A percentile compares a stretch with the other conserved stretches of the same genome.
These are phyloP conservation scores for Diarsia rubi DNA, from an alignment of 2,888 invertebrate genomes.

Conservation along the genomic window DNA sequence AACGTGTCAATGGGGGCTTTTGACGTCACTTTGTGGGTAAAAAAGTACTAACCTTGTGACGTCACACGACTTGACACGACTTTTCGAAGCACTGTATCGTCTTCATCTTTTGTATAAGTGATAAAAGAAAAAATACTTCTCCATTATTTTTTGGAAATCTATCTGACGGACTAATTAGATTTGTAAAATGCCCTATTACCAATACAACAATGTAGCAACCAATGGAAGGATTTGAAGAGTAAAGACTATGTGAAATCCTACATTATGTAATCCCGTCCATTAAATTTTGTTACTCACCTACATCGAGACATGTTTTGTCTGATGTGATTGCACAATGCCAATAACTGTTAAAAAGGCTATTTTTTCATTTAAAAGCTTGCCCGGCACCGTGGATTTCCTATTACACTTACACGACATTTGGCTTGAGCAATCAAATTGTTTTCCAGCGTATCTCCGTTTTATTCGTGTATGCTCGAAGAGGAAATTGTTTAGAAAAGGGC, in stretches of 20 bases:
- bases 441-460: constrained; percentile 3
- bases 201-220: no score
- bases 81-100: no score
- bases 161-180: no score
- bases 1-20: no score
- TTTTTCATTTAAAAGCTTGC: constrained; percentile 20
- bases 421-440: constrained; percentile 26
- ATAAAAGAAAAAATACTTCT: no score
- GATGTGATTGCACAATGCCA: constrained; percentile 7
- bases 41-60: no score
- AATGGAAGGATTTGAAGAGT: background rate
- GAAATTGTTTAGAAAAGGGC: background rate
- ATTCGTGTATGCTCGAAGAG: background rate
- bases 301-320: background rate
- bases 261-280: background rate
- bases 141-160: no score
- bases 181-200: no score
- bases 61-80: no score
- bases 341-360: constrained; percentile 34
- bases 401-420: constrained; percentile 22
- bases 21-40: no score
- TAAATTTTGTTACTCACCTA: background rate
- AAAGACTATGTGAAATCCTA: background rate
- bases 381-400: constrained; percentile 1
- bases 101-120: no score